A percentile compares a stretch with the other conserved stretches of the same genome.
Conservation (phyloP, 2,797 vertebrate species). For the Gymnocypris eckloni region DNA sequence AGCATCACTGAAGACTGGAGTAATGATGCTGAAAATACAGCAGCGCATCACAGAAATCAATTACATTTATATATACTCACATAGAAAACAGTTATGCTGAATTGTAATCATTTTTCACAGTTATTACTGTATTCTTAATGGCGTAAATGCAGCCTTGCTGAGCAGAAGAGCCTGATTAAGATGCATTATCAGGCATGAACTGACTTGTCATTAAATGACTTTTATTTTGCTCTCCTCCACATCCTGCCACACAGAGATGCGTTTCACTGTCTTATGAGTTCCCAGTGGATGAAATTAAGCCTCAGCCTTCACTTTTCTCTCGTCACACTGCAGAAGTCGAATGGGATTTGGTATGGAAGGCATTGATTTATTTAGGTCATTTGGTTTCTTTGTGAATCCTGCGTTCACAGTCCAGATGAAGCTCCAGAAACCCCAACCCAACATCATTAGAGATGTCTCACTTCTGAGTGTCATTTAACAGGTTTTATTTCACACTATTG, state of each 20-base stretch:
- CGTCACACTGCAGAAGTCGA: background rate
- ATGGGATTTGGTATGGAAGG: background rate
- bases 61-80: background rate
- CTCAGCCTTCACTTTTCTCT: background rate
- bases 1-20: background rate
- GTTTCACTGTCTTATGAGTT: background rate
- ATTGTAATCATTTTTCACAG: background rate
- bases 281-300: constrained; percentile 14
- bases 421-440: constrained; percentile 8
- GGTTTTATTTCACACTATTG: constrained; percentile 42
- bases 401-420: constrained; percentile 1
- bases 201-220: background rate
- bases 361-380: constrained; percentile 2
- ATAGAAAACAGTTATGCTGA: background rate
- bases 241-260: background rate
- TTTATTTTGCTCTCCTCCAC: constrained; percentile 1
- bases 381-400: background rate
- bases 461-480: constrained; percentile 30
- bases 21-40: background rate
- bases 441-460: constrained; percentile 33
- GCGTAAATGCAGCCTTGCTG: background rate
- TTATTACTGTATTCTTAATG: background rate
- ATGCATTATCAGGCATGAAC: background rate
- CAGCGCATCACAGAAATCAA: background rate
- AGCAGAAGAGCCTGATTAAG: background rate